Base-by-base conservation (phyloP, 2,797 vertebrate genomes). In the Acanthurus tractus region DNA sequence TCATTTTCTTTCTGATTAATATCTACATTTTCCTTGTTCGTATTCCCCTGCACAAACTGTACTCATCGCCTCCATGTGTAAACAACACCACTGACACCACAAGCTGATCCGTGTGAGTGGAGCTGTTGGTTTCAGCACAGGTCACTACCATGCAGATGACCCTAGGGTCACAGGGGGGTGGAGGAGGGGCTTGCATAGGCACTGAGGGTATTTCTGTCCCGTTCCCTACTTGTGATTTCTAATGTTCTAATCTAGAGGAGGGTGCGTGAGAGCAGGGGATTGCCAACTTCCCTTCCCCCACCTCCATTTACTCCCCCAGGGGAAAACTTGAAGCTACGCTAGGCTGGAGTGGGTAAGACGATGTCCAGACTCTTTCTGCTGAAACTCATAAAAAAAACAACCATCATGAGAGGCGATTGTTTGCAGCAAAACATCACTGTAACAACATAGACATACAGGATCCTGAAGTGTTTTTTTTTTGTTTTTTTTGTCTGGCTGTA, bases 341-440 rank as follows among this genome's bases (percentile, higher is more conserved):
- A 25, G 50, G 57, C 83, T 87, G 76, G 58, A 84, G 73, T 57
- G 79, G 71, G 56, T 73, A 76, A 87, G 90, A 94, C 63, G 74
- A 84, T 90, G 88, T 91, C 90, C 92, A 94, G 91, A 90, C 89
- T 80, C 81, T 81, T 1, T 4, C 54, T 38, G 23, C 70, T 88
- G 55, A 58, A 74, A 70, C 76, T 81, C 70, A 79, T 74, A 34
- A 34, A 34, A 34, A 34, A 87, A 85, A 69, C 74, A 86, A 81
- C 76, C 61, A 78, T 70, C 79, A 75, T 76, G 69, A 69, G 63
- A 74, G 66, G 76, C 54, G 50, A 78, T 80, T 76, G 76, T 82
- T 82, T 81, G 67, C 61, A 78, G 45, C 6, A 20, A 80, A 88
- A 85, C 76, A 78, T 87, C 58, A 68, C 42, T 81, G 67, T 72